Percentiles rank a stretch among this genome's conserved stretches.
These are phyloP conservation scores for Pseudochirops cupreus DNA, from an alignment of 2,797 vertebrate species.

Conservation along the genomic window DNA sequence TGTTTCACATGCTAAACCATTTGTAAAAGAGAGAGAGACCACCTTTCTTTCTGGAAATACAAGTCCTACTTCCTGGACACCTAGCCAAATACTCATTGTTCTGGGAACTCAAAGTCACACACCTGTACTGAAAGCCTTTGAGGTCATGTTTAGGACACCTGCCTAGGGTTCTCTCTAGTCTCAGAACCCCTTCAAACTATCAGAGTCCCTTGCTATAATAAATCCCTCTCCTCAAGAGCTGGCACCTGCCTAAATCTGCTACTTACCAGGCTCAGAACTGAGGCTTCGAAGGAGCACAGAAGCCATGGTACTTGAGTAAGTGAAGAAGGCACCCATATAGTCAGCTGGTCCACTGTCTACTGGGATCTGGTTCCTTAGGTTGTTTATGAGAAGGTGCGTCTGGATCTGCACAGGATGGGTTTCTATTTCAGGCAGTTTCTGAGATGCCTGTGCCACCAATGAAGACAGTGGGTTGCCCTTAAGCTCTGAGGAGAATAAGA, in stretches of 20 bases:
- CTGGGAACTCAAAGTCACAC: neutral
- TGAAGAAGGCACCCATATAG: conserved; percentile 91
- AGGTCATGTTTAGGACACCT: neutral
- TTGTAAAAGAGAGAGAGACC: neutral
- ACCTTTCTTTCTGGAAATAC: neutral
- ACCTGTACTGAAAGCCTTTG: neutral
- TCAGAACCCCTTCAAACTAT: neutral
- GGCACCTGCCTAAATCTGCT: neutral
- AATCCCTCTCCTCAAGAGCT: neutral
- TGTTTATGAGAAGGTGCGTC: conserved; percentile 91
- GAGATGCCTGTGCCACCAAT: conserved; percentile 91
- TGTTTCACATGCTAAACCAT: neutral
- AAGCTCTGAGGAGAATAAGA: conserved; percentile 85
- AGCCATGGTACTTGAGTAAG: conserved; percentile 92
- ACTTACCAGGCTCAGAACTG: conserved; percentile 91
- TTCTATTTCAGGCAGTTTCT: conserved; percentile 90
- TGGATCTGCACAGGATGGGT: conserved; percentile 90
- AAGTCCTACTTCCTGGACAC: neutral
- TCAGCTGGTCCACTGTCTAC: conserved; percentile 81
- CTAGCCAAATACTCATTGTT: conserved; percentile 2
- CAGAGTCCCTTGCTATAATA: neutral
- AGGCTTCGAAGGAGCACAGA: conserved; percentile 91
- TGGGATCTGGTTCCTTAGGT: conserved; percentile 86
- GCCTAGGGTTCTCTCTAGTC: neutral
- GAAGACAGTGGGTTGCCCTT: conserved; percentile 86